Base-by-base conservation (phyloP, 2,888 invertebrate species). In the Leucoma salicis region DNA sequence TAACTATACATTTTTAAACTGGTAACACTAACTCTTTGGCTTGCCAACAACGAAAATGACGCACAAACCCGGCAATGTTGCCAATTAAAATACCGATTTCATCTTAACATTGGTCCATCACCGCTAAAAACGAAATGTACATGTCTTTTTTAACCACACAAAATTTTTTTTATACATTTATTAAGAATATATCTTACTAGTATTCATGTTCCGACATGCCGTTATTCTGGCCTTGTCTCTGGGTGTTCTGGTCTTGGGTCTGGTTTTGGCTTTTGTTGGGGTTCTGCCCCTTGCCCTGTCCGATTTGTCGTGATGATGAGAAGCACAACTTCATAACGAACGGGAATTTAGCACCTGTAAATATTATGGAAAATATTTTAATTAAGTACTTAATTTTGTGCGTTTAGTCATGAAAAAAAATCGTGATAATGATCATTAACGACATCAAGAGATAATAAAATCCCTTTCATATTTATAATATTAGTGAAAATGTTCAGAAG, bases 281-380 rank as follows among this genome's bases (percentile, higher is more conserved):
- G 27, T 61, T 66, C 43, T 47, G 54, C 32, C 93, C 78, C 56
- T 92, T 82, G 29, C 78, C 83, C 51, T 88, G 88, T 0, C 89
- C 88, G 62, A 90, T 90, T 61, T 89, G 87, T 39, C 90, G 84
- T 35, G 90, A 89, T 39, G 97, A 97, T 13, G 98, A 98, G 92
- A 99, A 99, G 81, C 99, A 99, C 65, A 99, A 91, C 90, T 99
- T 99, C 95, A 99, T 96, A 72, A 98, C 96, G 92, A 98, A 99
- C 62, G 99, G 99, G 88, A 97, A 97, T 91, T 98, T 98, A 60
- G 97, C 97, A 83, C 95, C 97, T 97, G 92, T 10, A 93, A 92
- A 37, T 15, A 4, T 41, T 42, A n/a, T n/a, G n/a, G n/a, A n/a
- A n/a, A n/a, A n/a, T n/a, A n/a, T n/a, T n/a, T n/a, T n/a, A n/a